Evolutionary conservation across 1,140 invertebrate species (phyloP).

Genomic region (Sycophaga agraensis): DNA sequence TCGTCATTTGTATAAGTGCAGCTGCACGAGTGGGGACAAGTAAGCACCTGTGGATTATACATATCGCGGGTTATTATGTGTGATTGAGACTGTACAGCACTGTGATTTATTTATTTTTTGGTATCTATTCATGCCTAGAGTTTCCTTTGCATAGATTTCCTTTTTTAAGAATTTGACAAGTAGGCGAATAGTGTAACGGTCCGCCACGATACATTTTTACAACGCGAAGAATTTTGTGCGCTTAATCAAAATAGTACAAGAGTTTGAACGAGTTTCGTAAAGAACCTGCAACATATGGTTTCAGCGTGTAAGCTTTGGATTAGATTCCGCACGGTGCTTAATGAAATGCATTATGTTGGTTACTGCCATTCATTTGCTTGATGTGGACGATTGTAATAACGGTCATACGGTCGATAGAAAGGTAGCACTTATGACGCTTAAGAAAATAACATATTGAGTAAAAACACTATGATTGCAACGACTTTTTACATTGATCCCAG

Average conservation of each 20-base stretch:
- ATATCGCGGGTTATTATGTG: neutral
- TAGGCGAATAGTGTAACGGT: neutral
- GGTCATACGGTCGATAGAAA: neutral
- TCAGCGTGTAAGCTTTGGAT: slow-evolving; percentile 15
- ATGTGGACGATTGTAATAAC: slow-evolving; percentile 22
- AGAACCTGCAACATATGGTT: slow-evolving; percentile 4
- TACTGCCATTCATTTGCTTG: too few species aligned
- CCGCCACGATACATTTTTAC: neutral
- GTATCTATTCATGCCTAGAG: too few species aligned
- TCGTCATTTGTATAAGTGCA: too few species aligned
- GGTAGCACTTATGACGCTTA: slow-evolving; percentile 7
- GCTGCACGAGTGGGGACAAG: neutral
- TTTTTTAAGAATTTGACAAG: slow-evolving; percentile 1
- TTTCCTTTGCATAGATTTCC: neutral
- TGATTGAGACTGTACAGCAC: too few species aligned
- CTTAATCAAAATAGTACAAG: too few species aligned
- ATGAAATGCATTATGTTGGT: slow-evolving; percentile 18
- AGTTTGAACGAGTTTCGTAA: slow-evolving; percentile 14
- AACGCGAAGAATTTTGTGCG: neutral
- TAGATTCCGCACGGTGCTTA: slow-evolving; percentile 14
- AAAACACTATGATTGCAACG: slow-evolving; percentile 15
- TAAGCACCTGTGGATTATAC: neutral
- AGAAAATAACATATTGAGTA: slow-evolving; percentile 14
- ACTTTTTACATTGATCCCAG: neutral
- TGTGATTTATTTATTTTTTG: neutral